phyloP scores from a whole-genome alignment of 2,888 invertebrate species.

The Pristionchus japonicus region DNA sequence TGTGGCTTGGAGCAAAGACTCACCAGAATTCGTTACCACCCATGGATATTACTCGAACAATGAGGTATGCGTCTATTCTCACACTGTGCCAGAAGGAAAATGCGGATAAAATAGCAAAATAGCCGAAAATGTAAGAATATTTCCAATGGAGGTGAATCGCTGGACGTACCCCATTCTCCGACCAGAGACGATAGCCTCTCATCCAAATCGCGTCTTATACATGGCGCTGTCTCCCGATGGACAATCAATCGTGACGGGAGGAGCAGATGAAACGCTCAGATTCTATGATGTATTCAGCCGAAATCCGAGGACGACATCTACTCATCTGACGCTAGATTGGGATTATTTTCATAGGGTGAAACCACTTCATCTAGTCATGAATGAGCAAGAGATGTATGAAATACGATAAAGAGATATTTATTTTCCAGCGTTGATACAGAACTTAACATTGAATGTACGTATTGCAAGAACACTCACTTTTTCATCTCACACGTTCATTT shows the following conservation, averaged over 20 bases:
- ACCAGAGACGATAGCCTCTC: slow-evolving; percentile 95
- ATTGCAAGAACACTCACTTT: too few relatives aligned
- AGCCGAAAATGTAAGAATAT: background rate
- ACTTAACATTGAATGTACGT: too few relatives aligned
- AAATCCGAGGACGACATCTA: slow-evolving; percentile 11
- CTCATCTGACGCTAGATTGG: background rate
- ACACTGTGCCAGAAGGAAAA: too few relatives aligned
- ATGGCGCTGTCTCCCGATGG: slow-evolving; percentile 92
- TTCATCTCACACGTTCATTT: too few relatives aligned
- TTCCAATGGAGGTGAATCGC: slow-evolving; percentile 83
- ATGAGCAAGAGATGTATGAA: too few relatives aligned
- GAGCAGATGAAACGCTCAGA: slow-evolving; percentile 95
- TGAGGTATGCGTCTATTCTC: background rate
- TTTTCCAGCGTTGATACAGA: too few relatives aligned
- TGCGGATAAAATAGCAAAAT: too few relatives aligned
- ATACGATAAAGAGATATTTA: too few relatives aligned
- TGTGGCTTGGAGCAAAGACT: slow-evolving; percentile 98
- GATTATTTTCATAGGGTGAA: too few relatives aligned
- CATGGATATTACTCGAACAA: slow-evolving; percentile 91
- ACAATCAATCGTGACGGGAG: slow-evolving; percentile 97
- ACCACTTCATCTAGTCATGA: too few relatives aligned
- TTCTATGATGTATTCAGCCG: slow-evolving; percentile 99
- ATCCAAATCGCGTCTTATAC: slow-evolving; percentile 94
- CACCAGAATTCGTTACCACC: slow-evolving; percentile 94
- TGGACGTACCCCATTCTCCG: slow-evolving; percentile 98